A percentile compares a stretch with the other conserved stretches of the same genome.
Conservation (phyloP, 2,888 invertebrate species). For the Oxytorus armatus region DNA sequence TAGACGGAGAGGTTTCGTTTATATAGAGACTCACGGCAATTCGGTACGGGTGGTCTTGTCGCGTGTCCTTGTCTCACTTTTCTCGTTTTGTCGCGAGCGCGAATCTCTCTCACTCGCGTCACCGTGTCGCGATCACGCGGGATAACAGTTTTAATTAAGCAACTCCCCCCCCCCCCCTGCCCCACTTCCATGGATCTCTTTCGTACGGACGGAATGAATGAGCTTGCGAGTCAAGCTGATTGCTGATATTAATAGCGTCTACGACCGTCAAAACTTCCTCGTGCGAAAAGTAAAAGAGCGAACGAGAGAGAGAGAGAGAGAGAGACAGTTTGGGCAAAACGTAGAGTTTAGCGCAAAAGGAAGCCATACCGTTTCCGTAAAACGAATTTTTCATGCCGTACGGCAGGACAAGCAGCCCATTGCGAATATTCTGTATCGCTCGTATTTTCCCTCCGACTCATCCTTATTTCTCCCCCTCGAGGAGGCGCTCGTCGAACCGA, state of each 20-base stretch:
- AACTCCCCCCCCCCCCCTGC: constrained; percentile 39
- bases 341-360: constrained; percentile 12
- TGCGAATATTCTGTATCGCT: constrained; percentile 13
- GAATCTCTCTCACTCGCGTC: constrained; percentile 66
- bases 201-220: constrained; percentile 59
- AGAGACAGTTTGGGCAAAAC: constrained; percentile 1
- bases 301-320: neutral
- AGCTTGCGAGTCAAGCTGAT: constrained; percentile 62
- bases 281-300: neutral
- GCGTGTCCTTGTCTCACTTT: constrained; percentile 56
- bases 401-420: neutral
- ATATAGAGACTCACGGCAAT: constrained; percentile 26
- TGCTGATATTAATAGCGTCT: constrained; percentile 67
- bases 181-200: constrained; percentile 20
- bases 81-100: constrained; percentile 46
- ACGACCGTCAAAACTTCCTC: constrained; percentile 57
- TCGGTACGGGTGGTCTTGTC: constrained; percentile 13
- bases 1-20: constrained; percentile 13
- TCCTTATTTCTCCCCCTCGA: constrained; percentile 23
- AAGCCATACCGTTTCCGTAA: constrained; percentile 30
- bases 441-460: constrained; percentile 6
- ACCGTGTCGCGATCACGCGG: constrained; percentile 70
- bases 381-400: constrained; percentile 26
- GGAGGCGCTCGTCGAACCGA: neutral
- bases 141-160: constrained; percentile 80